Conservation (phyloP, 2,888 invertebrate genomes). For the Heliconius cydno region DNA sequence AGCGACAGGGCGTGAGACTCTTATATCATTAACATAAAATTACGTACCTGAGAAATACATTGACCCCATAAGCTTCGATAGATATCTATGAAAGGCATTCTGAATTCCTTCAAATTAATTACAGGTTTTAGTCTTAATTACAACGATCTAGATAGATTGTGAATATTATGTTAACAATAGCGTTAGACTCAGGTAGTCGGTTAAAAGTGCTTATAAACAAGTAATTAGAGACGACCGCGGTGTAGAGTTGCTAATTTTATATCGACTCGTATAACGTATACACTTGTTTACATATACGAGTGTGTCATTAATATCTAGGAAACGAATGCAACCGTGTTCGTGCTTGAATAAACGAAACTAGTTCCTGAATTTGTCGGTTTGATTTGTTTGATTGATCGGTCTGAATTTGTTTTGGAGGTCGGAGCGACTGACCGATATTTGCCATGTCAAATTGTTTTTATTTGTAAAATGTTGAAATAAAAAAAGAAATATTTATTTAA, state of each 20-base stretch:
- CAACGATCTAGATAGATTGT: constrained; percentile 57
- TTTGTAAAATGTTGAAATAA: neutral
- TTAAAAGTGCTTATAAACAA: constrained; percentile 48
- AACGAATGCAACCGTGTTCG: constrained; percentile 38
- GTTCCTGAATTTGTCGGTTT: constrained; percentile 43
- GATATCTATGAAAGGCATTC: constrained; percentile 54
- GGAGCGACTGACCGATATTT: constrained; percentile 23
- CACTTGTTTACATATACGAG: constrained; percentile 33
- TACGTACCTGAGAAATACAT: constrained; percentile 58
- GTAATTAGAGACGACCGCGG: constrained; percentile 56
- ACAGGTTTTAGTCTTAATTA: constrained; percentile 50
- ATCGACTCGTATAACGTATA: constrained; percentile 44
- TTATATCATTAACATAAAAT: constrained; percentile 56
- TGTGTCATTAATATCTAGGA: constrained; percentile 44
- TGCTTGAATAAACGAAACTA: constrained; percentile 38
- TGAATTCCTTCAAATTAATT: constrained; percentile 55
- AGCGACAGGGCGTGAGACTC: constrained; percentile 57
- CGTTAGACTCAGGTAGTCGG: constrained; percentile 53
- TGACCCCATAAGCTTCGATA: constrained; percentile 52
- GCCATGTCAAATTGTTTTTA: neutral
- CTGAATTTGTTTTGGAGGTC: no score
- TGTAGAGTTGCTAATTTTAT: constrained; percentile 54
- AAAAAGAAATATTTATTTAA: neutral
- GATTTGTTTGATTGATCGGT: no score
- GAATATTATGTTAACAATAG: constrained; percentile 58